A percentile compares a stretch with the other conserved stretches of the same genome.
Conservation (phyloP, 2,888 invertebrate species). For the Sceliomorpha sp. region DNA sequence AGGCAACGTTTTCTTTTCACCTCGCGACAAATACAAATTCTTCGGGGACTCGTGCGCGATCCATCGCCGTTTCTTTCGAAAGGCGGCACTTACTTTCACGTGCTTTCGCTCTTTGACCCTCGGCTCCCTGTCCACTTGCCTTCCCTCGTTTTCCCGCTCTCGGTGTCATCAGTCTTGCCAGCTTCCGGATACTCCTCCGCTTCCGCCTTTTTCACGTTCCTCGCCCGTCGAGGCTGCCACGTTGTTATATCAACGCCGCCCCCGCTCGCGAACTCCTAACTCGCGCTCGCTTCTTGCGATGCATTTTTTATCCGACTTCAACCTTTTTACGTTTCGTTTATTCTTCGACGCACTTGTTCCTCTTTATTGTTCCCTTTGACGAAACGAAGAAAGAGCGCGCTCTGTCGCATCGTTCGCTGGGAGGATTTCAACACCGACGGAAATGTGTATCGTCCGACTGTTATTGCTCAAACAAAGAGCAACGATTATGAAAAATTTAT, state of each 20-base stretch:
- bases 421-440: too few species aligned
- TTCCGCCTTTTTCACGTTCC: constrained; percentile 56
- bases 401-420: too few species aligned
- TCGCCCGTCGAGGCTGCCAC: too few species aligned
- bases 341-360: constrained; percentile 21
- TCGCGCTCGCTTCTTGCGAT: constrained; percentile 27
- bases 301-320: constrained; percentile 40
- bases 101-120: constrained; percentile 53
- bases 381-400: constrained; percentile 4
- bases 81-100: constrained; percentile 48
- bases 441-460: too few species aligned
- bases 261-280: constrained; percentile 11
- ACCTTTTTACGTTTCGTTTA: constrained; percentile 36
- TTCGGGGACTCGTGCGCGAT: constrained; percentile 38
- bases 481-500: too few species aligned
- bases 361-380: constrained; percentile 20
- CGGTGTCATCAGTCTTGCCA: constrained; percentile 50
- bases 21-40: constrained; percentile 50
- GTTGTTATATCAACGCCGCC: constrained; percentile 45
- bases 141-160: constrained; percentile 34
- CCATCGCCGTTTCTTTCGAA: constrained; percentile 43
- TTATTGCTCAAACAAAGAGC: too few species aligned
- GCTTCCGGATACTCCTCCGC: constrained; percentile 55
- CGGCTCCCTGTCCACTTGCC: constrained; percentile 48
- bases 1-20: too few species aligned